phyloP scores from a whole-genome alignment of 2,888 invertebrate genomes.

The Neuroscelio doddi region DNA sequence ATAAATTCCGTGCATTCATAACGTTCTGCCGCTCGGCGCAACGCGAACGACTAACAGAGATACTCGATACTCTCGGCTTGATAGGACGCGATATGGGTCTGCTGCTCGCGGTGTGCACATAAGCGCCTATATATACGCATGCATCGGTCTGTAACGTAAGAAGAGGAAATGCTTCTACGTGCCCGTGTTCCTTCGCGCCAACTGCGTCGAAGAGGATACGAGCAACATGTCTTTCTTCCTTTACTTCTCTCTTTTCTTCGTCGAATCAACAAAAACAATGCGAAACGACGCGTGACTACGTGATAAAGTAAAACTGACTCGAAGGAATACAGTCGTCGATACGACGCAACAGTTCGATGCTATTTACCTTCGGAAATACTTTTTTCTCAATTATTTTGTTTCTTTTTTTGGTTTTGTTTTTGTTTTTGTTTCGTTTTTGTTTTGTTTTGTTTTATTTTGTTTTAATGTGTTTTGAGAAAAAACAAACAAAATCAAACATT shows the following conservation, averaged over 20 bases:
- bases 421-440: no score
- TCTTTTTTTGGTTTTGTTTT: no score
- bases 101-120: conserved; percentile 27
- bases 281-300: conserved; percentile 10
- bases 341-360: no score
- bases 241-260: conserved; percentile 18
- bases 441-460: no score
- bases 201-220: conserved; percentile 22
- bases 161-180: conserved; percentile 43
- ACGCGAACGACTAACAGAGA: conserved; percentile 48
- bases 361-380: no score
- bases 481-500: no score
- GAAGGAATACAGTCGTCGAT: no score
- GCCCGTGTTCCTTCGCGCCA: conserved; percentile 45
- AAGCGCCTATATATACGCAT: conserved; percentile 28
- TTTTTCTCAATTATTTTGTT: not conserved
- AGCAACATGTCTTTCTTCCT: conserved; percentile 6
- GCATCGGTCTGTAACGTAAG: conserved; percentile 38
- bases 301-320: not conserved
- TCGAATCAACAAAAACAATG: conserved; percentile 6
- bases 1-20: conserved; percentile 70
- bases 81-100: conserved; percentile 51
- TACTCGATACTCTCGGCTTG: conserved; percentile 61
- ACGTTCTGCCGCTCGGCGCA: conserved; percentile 50
- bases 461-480: no score